Evolutionary conservation across 2,113 vertebrate species (phyloP), one percentile per base, ranked within the genome.

Genomic region (Glareola pratincola): DNA sequence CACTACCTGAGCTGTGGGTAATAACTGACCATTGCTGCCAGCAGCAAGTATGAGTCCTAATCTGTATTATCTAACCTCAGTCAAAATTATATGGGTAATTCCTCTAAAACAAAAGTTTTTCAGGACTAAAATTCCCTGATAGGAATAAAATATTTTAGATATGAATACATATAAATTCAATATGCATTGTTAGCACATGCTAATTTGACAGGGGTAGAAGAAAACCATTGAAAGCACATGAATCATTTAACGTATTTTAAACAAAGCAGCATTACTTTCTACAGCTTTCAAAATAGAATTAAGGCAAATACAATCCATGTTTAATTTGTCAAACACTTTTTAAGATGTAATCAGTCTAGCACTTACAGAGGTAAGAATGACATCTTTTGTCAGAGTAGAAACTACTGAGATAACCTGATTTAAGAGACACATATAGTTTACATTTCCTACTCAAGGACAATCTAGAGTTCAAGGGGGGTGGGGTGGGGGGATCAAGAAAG

Each of bases 401-500:
- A n/a, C n/a, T n/a, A n/a, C n/a, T n/a, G n/a, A n/a, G n/a, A n/a
- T n/a, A n/a, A n/a, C n/a, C n/a, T n/a, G n/a, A n/a, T n/a, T 75
- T 63, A 47, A 54, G 81, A 82, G 34, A 53, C 37, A 63, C 15
- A 68, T 63, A 67, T 15, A 87, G 37, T 67, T 71, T 32, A 66
- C 32, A 18, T 56, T 78, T 92, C 43, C 60, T 85, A 56, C 14
- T 50, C 32, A 56, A 34, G 43, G 48, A 51, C 74, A 75, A 64
- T 32, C 32, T 81, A 29, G 36, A 89, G 56, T 74, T 94, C 60
- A 87, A 89, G 68, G 16, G 34, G 16, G 6, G 4, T 4, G 9
- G 27, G 32, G 4, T 4, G 3, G 14, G 10, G 2, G 6, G 5
- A 14, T 16, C 4, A 45, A 48, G 26, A 9, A 41, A 56, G 2